These are phyloP conservation scores for Clarias magur DNA, from an alignment of 2,113 vertebrate species.

Conservation along the genomic window DNA sequence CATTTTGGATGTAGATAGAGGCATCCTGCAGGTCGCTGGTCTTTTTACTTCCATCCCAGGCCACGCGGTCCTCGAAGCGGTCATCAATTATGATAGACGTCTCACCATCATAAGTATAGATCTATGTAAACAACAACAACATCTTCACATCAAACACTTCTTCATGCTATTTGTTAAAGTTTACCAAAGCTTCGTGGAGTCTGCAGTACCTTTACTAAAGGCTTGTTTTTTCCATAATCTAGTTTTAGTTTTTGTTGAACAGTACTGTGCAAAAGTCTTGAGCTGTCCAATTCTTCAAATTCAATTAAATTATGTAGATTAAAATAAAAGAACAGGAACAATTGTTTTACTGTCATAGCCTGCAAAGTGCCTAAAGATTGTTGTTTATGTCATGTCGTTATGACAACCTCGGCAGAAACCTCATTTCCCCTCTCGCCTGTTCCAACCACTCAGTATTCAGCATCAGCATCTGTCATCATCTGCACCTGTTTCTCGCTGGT, in stretches of 20 bases:
- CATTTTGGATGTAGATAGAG: constrained; percentile 82
- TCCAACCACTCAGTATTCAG: no score
- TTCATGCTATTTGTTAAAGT: background rate
- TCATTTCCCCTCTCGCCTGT: no score
- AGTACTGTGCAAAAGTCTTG: no score
- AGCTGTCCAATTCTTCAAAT: no score
- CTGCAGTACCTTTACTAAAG: background rate
- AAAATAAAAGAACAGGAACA: no score
- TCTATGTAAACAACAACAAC: constrained; percentile 64
- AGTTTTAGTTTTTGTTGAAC: background rate
- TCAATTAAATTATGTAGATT: no score
- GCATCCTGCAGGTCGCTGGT: constrained; percentile 84
- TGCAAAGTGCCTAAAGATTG: no score
- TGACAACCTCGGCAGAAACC: no score
- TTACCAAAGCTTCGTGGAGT: background rate
- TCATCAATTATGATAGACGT: constrained; percentile 63
- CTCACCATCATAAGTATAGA: constrained; percentile 73
- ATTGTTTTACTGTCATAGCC: no score
- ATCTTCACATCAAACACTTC: background rate
- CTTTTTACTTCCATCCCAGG: constrained; percentile 81
- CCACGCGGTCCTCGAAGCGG: constrained; percentile 72
- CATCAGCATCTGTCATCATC: no score
- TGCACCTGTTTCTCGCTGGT: no score
- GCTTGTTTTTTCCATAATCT: background rate
- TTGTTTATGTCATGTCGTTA: no score